Evolutionary conservation across 2,888 invertebrate genomes (phyloP), one percentile per base, ranked within the genome.

Genomic region (Drymonia ruficornis): DNA sequence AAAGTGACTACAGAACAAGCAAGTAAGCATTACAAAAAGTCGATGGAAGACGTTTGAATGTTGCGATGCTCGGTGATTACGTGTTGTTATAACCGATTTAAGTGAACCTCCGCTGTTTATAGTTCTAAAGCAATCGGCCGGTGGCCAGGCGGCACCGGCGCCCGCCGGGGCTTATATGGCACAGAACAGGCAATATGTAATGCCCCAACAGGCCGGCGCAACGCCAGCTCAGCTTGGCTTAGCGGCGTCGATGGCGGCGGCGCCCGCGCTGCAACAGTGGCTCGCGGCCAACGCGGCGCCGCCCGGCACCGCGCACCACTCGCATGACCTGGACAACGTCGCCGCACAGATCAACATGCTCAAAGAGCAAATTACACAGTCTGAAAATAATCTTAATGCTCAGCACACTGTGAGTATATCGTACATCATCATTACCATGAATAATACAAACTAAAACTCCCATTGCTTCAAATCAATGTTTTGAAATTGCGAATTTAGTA

Each of bases 1-100:
- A 97, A 98, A 95, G 98, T 99, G 76, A 96, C 97, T 52, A 96
- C 98, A 55, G 99, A 99, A 89, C 98, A 98, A 96, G 96, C 97
- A 84, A 96, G 97, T 97, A 94, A 95, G 96, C 95, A 90, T 89
- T 70, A 61, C 74, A 76, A 73, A 80, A 72, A 81, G 82, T 78
- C 77, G 81, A 82, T 65, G 72, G 72, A 67, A 70, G 67, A 61
- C 51, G 63, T 65, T 61, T 74, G 64, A 83, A 78, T 83, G 75
- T 78, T 78, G 67, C 72, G 83, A 88, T 77, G 81, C 83, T 86
- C 87, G 84, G 84, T 84, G 85, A 81, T 86, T 82, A 84, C 80
- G 73, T 84, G 74, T 86, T 78, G 78, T 83, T 84, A 82, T 87
- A 86, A 91, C 86, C 84, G 86, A 87, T 86, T 84, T 88, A 91